Conservation (phyloP, 1,140 invertebrate species). For the Lordiphosa stackelbergi region DNA sequence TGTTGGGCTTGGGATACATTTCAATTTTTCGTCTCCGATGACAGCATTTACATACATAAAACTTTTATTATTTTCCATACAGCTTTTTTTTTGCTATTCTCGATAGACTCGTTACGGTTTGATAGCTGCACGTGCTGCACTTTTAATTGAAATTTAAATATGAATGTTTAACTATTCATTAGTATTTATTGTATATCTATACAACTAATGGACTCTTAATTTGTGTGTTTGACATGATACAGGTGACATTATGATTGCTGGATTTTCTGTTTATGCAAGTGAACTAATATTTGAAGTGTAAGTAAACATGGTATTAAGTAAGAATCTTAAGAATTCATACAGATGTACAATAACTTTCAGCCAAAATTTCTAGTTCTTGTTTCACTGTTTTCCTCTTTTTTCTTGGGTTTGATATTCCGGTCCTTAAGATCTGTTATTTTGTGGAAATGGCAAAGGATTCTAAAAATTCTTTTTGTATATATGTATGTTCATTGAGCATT, state of each 20-base stretch:
- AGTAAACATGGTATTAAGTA: too few species aligned
- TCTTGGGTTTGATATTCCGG: too few species aligned
- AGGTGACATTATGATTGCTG: not conserved
- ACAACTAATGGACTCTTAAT: conserved; percentile 14
- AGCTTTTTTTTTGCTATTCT: too few species aligned
- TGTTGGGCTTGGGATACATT: conserved; percentile 16
- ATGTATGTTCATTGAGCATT: too few species aligned
- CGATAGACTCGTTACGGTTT: not conserved
- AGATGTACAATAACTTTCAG: too few species aligned
- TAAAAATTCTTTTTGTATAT: too few species aligned
- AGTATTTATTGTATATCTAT: conserved; percentile 10
- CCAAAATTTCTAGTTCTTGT: too few species aligned
- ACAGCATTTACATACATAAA: conserved; percentile 8
- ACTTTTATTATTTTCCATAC: too few species aligned
- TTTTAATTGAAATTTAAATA: conserved; percentile 13
- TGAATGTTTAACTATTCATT: conserved; percentile 28
- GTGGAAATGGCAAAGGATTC: too few species aligned
- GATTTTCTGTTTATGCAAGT: not conserved
- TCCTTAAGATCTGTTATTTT: too few species aligned
- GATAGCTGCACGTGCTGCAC: conserved; percentile 13
- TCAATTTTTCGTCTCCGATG: conserved; percentile 7
- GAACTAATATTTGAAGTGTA: not conserved
- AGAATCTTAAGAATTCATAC: too few species aligned
- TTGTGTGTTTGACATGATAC: conserved; percentile 1
- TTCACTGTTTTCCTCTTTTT: too few species aligned